Evolutionary conservation across 2,113 vertebrate species (phyloP).

Genomic region (Cairina moschata): DNA sequence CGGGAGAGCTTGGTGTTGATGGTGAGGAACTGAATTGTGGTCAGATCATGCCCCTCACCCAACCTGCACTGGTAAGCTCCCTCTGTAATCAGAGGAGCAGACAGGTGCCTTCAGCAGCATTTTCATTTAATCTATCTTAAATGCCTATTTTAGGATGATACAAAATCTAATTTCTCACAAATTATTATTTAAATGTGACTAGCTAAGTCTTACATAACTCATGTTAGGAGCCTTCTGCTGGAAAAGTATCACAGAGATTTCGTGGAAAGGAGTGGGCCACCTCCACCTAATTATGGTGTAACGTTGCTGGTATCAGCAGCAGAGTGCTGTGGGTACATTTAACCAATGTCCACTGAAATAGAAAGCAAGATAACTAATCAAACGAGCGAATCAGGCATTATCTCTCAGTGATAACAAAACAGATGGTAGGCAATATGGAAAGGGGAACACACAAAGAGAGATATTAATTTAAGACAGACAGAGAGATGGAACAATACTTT

Average conservation of each 20-base stretch:
- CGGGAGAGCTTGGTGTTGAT: rapidly evolving
- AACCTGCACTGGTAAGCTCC: rapidly evolving
- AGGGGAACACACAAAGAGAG: slow-evolving; percentile 8
- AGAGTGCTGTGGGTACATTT: neutral
- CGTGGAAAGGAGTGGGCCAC: neutral
- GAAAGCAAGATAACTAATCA: slow-evolving; percentile 33
- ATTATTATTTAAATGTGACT: neutral
- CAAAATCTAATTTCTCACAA: neutral
- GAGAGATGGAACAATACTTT: slow-evolving; percentile 27
- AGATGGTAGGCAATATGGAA: slow-evolving; percentile 52
- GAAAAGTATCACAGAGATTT: neutral
- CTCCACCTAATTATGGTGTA: neutral
- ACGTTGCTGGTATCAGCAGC: neutral
- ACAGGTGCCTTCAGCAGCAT: neutral
- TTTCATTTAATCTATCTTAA: neutral
- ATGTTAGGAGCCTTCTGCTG: neutral
- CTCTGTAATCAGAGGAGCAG: neutral
- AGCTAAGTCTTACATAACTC: neutral
- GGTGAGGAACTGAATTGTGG: rapidly evolving
- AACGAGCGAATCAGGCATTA: neutral
- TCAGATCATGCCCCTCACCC: neutral
- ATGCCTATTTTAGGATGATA: neutral
- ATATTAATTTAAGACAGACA: slow-evolving; percentile 52
- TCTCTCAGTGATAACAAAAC: neutral
- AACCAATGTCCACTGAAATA: slow-evolving; percentile 14